Base-by-base conservation (phyloP, 53 echinoderm and acorn worm genomes). In the Hippasteria phrygiana region DNA sequence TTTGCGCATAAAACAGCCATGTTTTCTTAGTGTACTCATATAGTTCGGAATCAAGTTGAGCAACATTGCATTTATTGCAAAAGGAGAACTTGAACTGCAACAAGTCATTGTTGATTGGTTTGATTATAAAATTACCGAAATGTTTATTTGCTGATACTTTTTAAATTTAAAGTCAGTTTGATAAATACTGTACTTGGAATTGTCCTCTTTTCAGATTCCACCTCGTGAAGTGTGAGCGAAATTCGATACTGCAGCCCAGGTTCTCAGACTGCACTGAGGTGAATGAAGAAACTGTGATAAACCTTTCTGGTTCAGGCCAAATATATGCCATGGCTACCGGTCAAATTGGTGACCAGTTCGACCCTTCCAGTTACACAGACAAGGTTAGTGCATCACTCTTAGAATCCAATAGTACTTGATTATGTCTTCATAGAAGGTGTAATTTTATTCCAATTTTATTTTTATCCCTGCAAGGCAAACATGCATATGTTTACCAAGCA, bases 301-400 rank as follows among this genome's bases (percentile, higher is more conserved):
- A 26, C 62, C 20, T 62, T 26, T 62, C 22, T 62, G 62, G 62
- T 62, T n/a, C 62, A 62, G 62, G 62, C 26, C 62, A 62, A 62
- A 26, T 62, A 17, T 62, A 62, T 26, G 28, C 26, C 62, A 62
- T 62, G 62, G 62, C 62, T 62, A 62, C 62, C 22, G 62, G 62
- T 62, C 62, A 62, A 62, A 62, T 62, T 62, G 62, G 62, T 62
- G 62, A 62, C 51, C 51, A 51, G 51, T 51, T 51, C 18, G 13
- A 51, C 51, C 51, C 51, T 51, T 51, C 51, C 51, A 51, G 51
- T 51, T 51, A 51, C 51, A 51, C 13, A 51, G 51, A 51, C 51
- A 51, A 5, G 51, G 51, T 51, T 51, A 16, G 13, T 13, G 51
- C 51, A 51, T 51, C 51, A 51, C 51, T 13, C 51, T 51, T 51